Base-by-base conservation (phyloP, 2,797 vertebrate genomes). In the Pitangus sulphuratus region DNA sequence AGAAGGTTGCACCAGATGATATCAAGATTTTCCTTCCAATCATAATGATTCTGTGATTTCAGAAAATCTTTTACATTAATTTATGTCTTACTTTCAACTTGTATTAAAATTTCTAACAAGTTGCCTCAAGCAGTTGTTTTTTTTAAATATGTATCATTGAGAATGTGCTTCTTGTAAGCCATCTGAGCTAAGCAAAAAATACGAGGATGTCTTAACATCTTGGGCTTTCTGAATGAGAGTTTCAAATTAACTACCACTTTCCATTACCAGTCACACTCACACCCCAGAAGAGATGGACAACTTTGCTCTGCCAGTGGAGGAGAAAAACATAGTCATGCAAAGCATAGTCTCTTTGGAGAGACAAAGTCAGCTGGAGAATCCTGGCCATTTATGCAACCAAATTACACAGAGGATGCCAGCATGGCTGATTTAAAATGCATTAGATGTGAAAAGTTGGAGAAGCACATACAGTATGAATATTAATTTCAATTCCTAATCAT, bases 361-460 rank as follows among this genome's bases (percentile, higher is more conserved):
- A n/a, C n/a, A n/a, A n/a, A n/a, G n/a, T 17, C 12, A 4, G 39
- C 12, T 62, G 51, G 44, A 95, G 58, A 90, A 90, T 45, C 65
- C 33, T 69, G 40, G 42, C 15, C 54, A 69, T 91, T 95, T 91
- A 14, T 91, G 47, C 50, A 68, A 60, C 7, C 16, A 5, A 48
- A 89, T 90, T 47, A 72, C 39, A 65, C 4, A 85, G 44, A 80
- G 1, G 7, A 74, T 82, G 62, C 51, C 78, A 90, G 8, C 22
- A 53, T n/a, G 57, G 31, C 16, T 90, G 58, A 95, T 91, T 90
- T 79, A 35, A 90, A 95, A 94, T 94, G 54, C 39, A 91, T 88
- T 82, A 82, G 53, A 93, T 90, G 19, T 61, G 22, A 84, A 95
- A 69, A 87, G 4, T 22, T 91, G 28, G 31, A 76, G 30, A 21